These are phyloP conservation scores for Halisarca cf. caerulea DNA, from an alignment of 37 sponge, comb jelly and placozoan genomes.

Conservation along the genomic window DNA sequence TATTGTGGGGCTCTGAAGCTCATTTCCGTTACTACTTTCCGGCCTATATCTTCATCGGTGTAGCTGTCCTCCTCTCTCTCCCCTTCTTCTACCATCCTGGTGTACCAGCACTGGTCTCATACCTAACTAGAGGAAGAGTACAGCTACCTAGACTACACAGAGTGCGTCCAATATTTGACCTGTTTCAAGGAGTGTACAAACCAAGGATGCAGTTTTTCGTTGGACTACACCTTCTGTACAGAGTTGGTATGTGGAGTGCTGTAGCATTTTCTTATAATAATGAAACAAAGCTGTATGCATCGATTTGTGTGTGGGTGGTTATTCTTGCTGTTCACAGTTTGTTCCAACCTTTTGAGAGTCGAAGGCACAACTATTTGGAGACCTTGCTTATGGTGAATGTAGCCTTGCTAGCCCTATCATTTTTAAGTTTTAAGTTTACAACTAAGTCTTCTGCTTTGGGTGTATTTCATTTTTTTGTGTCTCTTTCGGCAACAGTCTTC, in stretches of 20 bases:
- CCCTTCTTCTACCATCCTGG: neutral
- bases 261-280: neutral
- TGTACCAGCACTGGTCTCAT: neutral
- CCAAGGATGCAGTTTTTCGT: neutral
- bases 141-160: neutral
- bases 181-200: slow-evolving; percentile 23
- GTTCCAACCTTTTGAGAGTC: slow-evolving; percentile 8
- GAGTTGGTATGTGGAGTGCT: neutral
- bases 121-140: neutral
- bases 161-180: neutral
- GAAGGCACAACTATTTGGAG: slow-evolving; percentile 20
- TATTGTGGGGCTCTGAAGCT: neutral
- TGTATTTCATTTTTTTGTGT: too few relatives aligned
- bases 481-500: neutral
- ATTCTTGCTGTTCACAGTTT: neutral
- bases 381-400: neutral
- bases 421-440: too few relatives aligned
- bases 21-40: neutral
- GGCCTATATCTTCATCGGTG: neutral
- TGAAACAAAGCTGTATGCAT: neutral
- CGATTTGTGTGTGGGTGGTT: neutral
- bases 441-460: too few relatives aligned
- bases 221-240: slow-evolving; percentile 13
- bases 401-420: neutral
- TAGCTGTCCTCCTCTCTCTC: neutral